A percentile compares a stretch with the other conserved stretches of the same genome.
phyloP scores from a whole-genome alignment of 1,140 invertebrate genomes.

The Halictus rubicundus region DNA sequence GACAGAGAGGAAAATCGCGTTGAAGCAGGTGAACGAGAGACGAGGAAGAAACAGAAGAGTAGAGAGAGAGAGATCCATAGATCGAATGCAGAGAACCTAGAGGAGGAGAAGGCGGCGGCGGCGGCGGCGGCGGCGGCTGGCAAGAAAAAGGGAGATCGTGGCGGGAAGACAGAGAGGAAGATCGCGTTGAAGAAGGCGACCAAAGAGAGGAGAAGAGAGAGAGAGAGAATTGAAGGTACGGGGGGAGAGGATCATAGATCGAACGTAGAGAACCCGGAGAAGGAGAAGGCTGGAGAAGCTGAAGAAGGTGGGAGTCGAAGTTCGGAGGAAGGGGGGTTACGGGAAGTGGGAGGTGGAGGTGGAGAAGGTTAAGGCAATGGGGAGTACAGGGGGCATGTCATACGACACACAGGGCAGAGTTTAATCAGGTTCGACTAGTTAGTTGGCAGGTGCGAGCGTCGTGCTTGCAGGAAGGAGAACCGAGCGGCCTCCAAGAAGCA shows the following conservation, averaged over 20 bases:
- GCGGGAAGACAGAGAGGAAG: conserved; percentile 16
- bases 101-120: not conserved
- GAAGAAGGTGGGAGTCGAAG: conserved; percentile 10
- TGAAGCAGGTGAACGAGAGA: not conserved
- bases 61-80: too few relatives aligned
- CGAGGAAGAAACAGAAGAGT: too few relatives aligned
- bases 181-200: conserved; percentile 1
- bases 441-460: conserved; percentile 77
- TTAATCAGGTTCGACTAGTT: conserved; percentile 81
- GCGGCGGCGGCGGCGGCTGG: too few relatives aligned
- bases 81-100: conserved; percentile 23
- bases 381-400: conserved; percentile 49
- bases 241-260: conserved; percentile 22
- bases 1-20: conserved; percentile 13
- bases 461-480: conserved; percentile 52
- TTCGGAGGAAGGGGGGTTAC: conserved; percentile 28
- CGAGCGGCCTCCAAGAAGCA: conserved; percentile 61
- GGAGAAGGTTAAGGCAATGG: conserved; percentile 46
- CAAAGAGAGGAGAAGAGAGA: not conserved
- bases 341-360: conserved; percentile 43
- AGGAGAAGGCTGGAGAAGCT: conserved; percentile 3
- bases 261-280: conserved; percentile 25
- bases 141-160: not conserved
- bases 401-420: conserved; percentile 76
- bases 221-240: not conserved